Evolutionary conservation across 2,113 vertebrate genomes (phyloP).

Genomic region (Corythaeola cristata): DNA sequence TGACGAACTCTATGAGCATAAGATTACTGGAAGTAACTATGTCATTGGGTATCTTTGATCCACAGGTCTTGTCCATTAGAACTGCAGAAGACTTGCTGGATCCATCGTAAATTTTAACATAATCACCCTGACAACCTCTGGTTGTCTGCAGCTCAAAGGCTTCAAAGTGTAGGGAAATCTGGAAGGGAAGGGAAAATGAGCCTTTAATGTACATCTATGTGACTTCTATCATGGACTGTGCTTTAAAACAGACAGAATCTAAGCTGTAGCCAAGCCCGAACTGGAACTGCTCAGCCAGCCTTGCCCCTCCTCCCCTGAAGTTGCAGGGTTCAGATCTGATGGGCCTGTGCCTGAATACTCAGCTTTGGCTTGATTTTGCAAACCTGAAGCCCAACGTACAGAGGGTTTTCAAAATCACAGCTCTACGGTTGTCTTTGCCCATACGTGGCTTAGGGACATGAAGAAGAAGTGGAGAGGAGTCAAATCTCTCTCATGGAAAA

Average conservation of each 20-base stretch:
- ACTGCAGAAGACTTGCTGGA: constrained; percentile 48
- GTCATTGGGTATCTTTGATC: background rate
- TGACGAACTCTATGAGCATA: constrained; percentile 54
- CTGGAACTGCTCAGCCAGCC: background rate
- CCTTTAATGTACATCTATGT: background rate
- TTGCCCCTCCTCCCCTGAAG: background rate
- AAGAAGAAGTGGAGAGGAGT: background rate
- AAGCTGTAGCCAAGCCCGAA: background rate
- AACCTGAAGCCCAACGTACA: background rate
- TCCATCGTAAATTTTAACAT: constrained; percentile 65
- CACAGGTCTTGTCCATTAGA: constrained; percentile 65
- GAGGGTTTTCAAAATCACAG: background rate
- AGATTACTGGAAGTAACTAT: constrained; percentile 23
- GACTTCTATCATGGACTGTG: background rate
- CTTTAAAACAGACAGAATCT: background rate
- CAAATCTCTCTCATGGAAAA: background rate
- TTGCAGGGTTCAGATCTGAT: background rate
- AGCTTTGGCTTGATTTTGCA: background rate
- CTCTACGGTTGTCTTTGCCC: background rate
- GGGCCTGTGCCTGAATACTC: background rate
- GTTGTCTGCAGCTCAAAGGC: constrained; percentile 40
- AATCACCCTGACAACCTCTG: constrained; percentile 45
- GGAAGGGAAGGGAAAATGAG: background rate
- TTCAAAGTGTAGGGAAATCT: constrained; percentile 54
- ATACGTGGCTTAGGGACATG: background rate